Evolutionary conservation across 2,888 invertebrate species (phyloP), one percentile per base, ranked within the genome.

Genomic region (Palloptera scutellata): DNA sequence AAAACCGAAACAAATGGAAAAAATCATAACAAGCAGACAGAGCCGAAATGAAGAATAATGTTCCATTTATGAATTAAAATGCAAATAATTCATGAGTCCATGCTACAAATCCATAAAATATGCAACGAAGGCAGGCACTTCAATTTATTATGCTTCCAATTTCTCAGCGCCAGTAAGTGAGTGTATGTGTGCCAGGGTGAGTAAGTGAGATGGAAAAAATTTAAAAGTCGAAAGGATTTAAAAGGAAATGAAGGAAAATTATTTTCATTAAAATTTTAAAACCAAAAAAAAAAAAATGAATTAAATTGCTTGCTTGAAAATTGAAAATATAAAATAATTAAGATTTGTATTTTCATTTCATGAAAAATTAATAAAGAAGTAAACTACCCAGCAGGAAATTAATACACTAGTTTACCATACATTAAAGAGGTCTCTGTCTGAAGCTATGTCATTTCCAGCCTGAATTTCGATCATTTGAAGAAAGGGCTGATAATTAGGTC

Each of bases 31-130:
- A 20, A 59, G 59, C 67, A 67, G 17, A 55, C 53, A 64, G 64
- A 53, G 12, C 19, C 13, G 52, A 68, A 68, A 65, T 58, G 30
- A 40, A 40, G 58, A 68, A 66, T 60, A 68, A 67, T 40, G 58
- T 70, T 71, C 72, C 75, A 75, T 75, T 75, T 78, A 72, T 68
- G 72, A 76, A 75, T 76, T 75, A 78, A 76, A 73, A 74, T 73
- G 72, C 64, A 75, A 75, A 77, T 78, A 75, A 77, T 75, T 78
- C 70, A 78, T 77, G 70, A 4, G 30, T 72, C 70, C 69, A 75
- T 71, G 72, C 43, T 63, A 69, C 65, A 67, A 67, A 67, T 62
- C 61, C 68, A 69, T 67, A 58, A 67, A 64, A 53, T 51, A 60
- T 42, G 57, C 53, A 69, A 67, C 30, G 54, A 59, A 41, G 41